These are phyloP conservation scores for Papilio xuthus DNA, from an alignment of 1,140 invertebrate species.

Conservation along the genomic window DNA sequence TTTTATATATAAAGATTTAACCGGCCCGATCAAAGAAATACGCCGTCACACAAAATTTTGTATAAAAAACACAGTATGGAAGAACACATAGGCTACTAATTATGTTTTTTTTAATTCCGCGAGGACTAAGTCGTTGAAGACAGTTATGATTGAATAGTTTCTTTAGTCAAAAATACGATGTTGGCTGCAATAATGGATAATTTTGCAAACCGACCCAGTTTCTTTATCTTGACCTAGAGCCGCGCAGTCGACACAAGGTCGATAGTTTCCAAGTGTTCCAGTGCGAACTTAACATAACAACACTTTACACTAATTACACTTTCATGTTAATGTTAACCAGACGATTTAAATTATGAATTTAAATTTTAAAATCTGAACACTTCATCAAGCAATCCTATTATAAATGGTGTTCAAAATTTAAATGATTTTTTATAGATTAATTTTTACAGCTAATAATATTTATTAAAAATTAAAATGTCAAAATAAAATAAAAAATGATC, in stretches of 20 bases:
- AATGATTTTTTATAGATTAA: background rate
- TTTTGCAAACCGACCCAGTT: constrained; percentile 1
- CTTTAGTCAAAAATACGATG: background rate
- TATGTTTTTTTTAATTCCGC: too few relatives aligned
- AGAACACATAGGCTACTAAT: too few relatives aligned
- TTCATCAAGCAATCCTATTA: background rate
- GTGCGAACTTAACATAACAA: background rate
- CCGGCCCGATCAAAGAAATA: too few relatives aligned
- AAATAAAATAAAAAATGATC: too few relatives aligned
- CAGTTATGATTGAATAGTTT: too few relatives aligned
- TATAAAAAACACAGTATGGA: too few relatives aligned
- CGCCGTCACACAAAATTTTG: too few relatives aligned
- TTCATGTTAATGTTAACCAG: background rate
- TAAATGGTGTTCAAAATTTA: background rate
- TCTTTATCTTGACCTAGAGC: background rate
- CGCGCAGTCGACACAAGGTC: background rate
- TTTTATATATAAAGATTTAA: too few relatives aligned
- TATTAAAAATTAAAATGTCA: too few relatives aligned
- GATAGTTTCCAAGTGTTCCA: background rate
- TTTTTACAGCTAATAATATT: background rate
- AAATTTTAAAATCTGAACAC: background rate
- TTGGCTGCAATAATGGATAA: background rate
- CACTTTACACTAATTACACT: background rate
- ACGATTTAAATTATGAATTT: background rate
- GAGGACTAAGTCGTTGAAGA: too few relatives aligned